These are phyloP conservation scores for Caenorhabditis panamensis DNA, from an alignment of 2,888 invertebrate genomes.

Conservation along the genomic window DNA sequence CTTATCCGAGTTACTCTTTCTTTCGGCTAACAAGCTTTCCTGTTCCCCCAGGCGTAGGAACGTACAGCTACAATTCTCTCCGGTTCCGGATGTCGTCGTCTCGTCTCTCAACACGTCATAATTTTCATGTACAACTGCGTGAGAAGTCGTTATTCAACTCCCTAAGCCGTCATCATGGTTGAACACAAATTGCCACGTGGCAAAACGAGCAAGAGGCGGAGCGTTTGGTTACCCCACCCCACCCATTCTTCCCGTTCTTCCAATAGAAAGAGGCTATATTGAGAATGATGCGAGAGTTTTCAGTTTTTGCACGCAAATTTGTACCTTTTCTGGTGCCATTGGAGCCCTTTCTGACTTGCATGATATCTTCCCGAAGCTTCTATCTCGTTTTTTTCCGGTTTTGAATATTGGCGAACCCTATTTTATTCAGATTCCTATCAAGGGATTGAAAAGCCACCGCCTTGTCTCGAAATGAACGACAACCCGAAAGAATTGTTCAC, in stretches of 20 bases:
- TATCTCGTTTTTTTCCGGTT: neutral
- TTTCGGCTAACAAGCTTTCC: neutral
- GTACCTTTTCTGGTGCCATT: slow-evolving; percentile 1
- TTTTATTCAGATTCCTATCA: neutral
- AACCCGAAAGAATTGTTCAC: neutral
- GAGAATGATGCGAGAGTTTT: slow-evolving; percentile 12
- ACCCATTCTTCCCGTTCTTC: slow-evolving; percentile 5
- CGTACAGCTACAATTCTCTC: neutral
- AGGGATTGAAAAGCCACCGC: no score
- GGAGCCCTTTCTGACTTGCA: neutral
- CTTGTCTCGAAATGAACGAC: neutral
- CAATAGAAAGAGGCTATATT: slow-evolving; percentile 19
- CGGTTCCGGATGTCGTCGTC: no score
- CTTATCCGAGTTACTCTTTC: neutral
- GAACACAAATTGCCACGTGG: slow-evolving; percentile 30
- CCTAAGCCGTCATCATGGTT: neutral
- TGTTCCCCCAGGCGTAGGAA: neutral
- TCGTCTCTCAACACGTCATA: no score
- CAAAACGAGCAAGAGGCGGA: no score
- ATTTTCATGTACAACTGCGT: neutral
- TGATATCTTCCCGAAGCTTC: neutral
- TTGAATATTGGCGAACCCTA: no score
- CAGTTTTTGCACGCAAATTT: slow-evolving; percentile 11
- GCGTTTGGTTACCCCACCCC: slow-evolving; percentile 10
- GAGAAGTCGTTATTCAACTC: neutral